Percentiles rank a stretch among this genome's conserved stretches.
phyloP scores from a whole-genome alignment of 2,797 vertebrate species.

The Xyrichtys novacula region DNA sequence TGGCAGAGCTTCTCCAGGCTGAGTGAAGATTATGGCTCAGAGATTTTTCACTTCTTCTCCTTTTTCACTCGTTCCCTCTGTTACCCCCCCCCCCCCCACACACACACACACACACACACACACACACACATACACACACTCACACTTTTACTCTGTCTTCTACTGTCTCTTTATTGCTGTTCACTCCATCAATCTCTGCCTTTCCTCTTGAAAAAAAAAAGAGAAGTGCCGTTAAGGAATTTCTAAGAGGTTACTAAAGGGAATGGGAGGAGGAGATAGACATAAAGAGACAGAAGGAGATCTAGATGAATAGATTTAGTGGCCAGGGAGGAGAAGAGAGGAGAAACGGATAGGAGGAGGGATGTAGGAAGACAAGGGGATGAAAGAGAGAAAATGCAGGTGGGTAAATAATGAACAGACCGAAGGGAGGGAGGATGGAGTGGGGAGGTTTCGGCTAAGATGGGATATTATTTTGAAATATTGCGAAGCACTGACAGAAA shows the following conservation, averaged over 20 bases:
- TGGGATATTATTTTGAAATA: slow-evolving; percentile 42
- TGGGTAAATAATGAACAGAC: slow-evolving; percentile 48
- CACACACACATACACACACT: not conserved
- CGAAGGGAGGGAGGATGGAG: not conserved
- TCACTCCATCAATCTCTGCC: slow-evolving; percentile 74
- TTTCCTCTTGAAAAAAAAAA: slow-evolving; percentile 24
- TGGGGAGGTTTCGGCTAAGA: slow-evolving; percentile 18
- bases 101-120: not conserved
- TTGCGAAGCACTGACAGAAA: slow-evolving; percentile 20
- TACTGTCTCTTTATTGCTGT: slow-evolving; percentile 74
- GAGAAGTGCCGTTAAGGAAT: slow-evolving; percentile 59
- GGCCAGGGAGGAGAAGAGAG: slow-evolving; percentile 19
- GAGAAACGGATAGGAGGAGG: slow-evolving; percentile 30
- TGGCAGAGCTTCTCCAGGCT: slow-evolving; percentile 78
- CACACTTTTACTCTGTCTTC: slow-evolving; percentile 41
- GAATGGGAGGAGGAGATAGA: slow-evolving; percentile 36
- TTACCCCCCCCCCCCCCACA: slow-evolving; percentile 1
- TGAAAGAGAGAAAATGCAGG: slow-evolving; percentile 27
- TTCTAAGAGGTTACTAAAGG: slow-evolving; percentile 55
- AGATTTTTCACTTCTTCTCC: slow-evolving; percentile 75
- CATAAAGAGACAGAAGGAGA: slow-evolving; percentile 45
- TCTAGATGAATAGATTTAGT: slow-evolving; percentile 42
- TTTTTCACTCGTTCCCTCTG: slow-evolving; percentile 45
- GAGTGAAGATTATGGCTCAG: slow-evolving; percentile 80
- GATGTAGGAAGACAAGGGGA: slow-evolving; percentile 34